Conservation (phyloP, 35 echinoderm and acorn worm species). For the Heliocidaris erythrogramma region DNA sequence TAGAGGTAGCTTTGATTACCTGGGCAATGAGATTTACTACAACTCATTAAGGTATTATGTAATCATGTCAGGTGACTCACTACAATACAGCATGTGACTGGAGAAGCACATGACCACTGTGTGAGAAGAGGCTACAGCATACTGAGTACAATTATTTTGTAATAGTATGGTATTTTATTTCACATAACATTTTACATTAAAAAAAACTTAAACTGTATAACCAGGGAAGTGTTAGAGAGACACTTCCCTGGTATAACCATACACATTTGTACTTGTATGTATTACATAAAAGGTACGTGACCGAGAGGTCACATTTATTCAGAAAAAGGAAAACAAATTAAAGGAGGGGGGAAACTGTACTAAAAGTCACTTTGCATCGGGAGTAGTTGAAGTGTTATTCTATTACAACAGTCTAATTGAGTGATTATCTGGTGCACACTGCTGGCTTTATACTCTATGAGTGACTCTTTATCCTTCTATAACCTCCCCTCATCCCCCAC, state of each 20-base stretch:
- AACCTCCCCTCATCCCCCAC: not conserved
- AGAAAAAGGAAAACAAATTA: constrained; percentile 35
- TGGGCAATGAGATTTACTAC: not conserved
- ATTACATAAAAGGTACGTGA: not conserved
- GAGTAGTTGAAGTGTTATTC: not conserved
- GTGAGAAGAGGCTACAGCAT: not conserved
- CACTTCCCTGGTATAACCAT: no score
- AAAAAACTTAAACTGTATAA: not conserved
- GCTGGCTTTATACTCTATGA: not conserved
- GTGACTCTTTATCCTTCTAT: not conserved
- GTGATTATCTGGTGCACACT: not conserved
- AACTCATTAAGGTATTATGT: not conserved
- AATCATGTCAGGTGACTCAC: not conserved
- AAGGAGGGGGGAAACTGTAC: not conserved
- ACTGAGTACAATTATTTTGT: not conserved
- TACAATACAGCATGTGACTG: not conserved
- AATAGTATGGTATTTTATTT: not conserved
- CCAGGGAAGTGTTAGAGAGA: no score
- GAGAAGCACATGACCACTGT: not conserved
- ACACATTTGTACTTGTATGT: not conserved
- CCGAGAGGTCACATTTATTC: not conserved
- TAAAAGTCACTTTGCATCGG: not conserved
- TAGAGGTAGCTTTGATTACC: not conserved
- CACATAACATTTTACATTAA: not conserved
- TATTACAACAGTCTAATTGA: constrained; percentile 5